phyloP scores from a whole-genome alignment of 2,113 vertebrate species.

The Phaethon lepturus region DNA sequence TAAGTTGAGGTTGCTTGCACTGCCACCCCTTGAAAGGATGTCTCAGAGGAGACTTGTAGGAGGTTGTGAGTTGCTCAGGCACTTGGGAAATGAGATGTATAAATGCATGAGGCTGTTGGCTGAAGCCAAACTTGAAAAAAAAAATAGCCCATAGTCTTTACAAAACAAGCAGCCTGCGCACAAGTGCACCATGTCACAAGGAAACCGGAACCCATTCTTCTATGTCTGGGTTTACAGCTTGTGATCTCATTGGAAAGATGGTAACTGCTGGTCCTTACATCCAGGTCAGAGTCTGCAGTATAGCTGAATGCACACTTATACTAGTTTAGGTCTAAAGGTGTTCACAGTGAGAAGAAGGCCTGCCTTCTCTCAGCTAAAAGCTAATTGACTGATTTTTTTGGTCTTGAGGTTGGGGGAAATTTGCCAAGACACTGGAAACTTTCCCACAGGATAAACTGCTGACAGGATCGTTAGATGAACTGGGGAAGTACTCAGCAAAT shows the following conservation, averaged over 20 bases:
- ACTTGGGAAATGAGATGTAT: background rate
- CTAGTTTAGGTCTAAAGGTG: background rate
- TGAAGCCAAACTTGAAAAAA: background rate
- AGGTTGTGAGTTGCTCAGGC: background rate
- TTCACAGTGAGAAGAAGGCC: background rate
- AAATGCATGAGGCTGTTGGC: constrained; percentile 4
- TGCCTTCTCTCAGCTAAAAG: background rate
- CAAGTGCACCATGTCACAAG: background rate
- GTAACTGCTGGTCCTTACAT: background rate
- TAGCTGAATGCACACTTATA: background rate
- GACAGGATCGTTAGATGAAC: fast-evolving
- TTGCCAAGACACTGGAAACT: background rate
- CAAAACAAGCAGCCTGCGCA: background rate
- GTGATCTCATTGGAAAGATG: background rate
- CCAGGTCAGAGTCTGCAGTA: background rate
- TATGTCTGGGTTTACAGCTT: background rate
- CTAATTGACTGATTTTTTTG: background rate
- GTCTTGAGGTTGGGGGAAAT: background rate
- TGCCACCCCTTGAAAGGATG: background rate
- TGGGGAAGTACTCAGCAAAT: background rate
- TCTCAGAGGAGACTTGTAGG: background rate
- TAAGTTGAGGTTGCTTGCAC: background rate
- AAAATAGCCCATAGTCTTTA: background rate
- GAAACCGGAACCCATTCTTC: background rate
- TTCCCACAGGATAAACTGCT: background rate